Conservation (phyloP, 37 sponge, comb jelly and placozoan species). For the Oscarella lobularis region DNA sequence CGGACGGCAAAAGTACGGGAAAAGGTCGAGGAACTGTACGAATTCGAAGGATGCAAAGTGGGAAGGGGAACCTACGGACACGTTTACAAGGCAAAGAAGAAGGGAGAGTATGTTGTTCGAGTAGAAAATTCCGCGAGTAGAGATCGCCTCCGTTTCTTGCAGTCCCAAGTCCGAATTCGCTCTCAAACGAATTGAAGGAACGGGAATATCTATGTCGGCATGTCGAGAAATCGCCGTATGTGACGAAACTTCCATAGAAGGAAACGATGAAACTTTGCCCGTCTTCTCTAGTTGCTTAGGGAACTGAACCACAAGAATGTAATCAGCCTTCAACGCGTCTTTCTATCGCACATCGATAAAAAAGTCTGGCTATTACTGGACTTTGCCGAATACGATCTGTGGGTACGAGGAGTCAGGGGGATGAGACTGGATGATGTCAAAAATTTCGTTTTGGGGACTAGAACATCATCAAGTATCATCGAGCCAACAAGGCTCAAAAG, state of each 20-base stretch:
- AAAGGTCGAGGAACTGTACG: conserved; percentile 75
- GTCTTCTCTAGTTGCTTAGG: conserved; percentile 50
- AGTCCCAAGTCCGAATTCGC: conserved; percentile 53
- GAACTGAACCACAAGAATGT: conserved; percentile 85
- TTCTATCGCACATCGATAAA: conserved; percentile 73
- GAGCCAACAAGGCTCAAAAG: conserved; percentile 73
- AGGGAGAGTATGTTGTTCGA: conserved; percentile 34
- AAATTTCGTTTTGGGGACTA: neutral
- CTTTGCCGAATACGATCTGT: conserved; percentile 91
- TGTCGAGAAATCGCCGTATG: conserved; percentile 86
- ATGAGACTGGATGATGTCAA: neutral
- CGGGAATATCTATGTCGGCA: conserved; percentile 94
- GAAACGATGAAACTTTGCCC: neutral
- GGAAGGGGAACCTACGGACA: conserved; percentile 97
- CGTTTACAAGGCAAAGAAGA: conserved; percentile 81
- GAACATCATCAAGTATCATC: conserved; percentile 96
- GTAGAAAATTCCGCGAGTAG: neutral
- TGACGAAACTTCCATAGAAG: neutral
- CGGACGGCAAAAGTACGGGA: conserved; percentile 38
- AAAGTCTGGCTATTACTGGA: conserved; percentile 93
- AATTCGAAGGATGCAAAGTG: conserved; percentile 88
- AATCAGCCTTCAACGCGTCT: conserved; percentile 68
- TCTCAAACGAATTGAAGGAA: conserved; percentile 86
- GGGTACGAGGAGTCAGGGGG: conserved; percentile 40
- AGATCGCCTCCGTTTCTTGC: neutral